Evolutionary conservation across 2,888 invertebrate genomes (phyloP).

Genomic region (Odiellus spinosus): DNA sequence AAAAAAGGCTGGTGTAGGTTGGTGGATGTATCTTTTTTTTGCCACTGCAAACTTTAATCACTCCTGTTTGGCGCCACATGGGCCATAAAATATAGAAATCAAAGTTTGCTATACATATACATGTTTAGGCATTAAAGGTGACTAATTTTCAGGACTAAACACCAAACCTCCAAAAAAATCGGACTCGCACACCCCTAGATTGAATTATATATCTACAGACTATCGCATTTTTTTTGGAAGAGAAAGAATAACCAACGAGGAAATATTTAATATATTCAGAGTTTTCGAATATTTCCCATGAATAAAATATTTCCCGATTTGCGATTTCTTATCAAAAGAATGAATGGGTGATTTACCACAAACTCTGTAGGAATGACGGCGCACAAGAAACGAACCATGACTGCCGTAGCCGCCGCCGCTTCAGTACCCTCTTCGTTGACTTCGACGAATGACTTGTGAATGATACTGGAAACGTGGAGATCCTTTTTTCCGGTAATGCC

Average conservation of each 20-base stretch:
- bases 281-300: slow-evolving; percentile 13
- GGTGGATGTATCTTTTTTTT: no score
- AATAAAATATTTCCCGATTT: slow-evolving; percentile 18
- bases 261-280: not conserved
- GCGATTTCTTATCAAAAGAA: slow-evolving; percentile 17
- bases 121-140: no score
- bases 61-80: no score
- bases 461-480: slow-evolving; percentile 14
- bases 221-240: no score
- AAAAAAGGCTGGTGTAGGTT: no score
- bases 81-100: no score
- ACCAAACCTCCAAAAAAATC: no score
- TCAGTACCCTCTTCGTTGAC: slow-evolving; percentile 20
- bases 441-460: slow-evolving; percentile 17
- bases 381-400: slow-evolving; percentile 10
- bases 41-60: no score
- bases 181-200: no score
- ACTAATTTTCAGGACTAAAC: no score
- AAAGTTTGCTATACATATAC: no score
- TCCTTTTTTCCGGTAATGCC: slow-evolving; percentile 15
- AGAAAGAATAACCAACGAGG: not conserved
- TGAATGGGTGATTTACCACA: slow-evolving; percentile 17
- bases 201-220: no score
- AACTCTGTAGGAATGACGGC: slow-evolving; percentile 17
- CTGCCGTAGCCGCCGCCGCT: slow-evolving; percentile 17